Conservation (phyloP, 2,888 invertebrate species). For the Drosophila subsilvestris region DNA sequence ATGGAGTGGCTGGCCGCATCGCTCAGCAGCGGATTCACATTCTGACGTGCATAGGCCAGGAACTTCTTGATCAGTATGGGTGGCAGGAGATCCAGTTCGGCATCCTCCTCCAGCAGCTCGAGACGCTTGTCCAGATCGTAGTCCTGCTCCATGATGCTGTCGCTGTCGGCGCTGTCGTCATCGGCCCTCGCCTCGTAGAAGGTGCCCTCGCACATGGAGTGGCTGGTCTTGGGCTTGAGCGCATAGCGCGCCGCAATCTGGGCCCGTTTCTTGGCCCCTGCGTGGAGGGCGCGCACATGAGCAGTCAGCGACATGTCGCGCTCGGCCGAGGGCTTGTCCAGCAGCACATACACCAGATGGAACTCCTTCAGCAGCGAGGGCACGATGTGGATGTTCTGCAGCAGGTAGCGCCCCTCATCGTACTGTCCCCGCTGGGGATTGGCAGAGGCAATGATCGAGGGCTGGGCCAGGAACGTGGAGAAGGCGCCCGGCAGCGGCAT, state of each 20-base stretch:
- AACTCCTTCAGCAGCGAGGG: slow-evolving; percentile 95
- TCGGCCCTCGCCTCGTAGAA: not conserved
- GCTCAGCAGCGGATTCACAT: slow-evolving; percentile 92
- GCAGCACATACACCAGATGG: slow-evolving; percentile 95
- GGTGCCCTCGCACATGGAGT: slow-evolving; percentile 75
- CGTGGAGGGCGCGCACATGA: slow-evolving; percentile 92
- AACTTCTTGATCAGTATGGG: slow-evolving; percentile 93
- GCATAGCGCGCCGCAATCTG: slow-evolving; percentile 76
- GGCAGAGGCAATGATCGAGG: slow-evolving; percentile 95
- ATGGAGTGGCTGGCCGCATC: slow-evolving; percentile 89
- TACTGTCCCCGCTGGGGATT: slow-evolving; percentile 96
- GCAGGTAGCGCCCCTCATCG: slow-evolving; percentile 92
- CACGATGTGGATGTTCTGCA: slow-evolving; percentile 94
- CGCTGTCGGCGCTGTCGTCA: slow-evolving; percentile 31
- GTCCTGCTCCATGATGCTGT: slow-evolving; percentile 65
- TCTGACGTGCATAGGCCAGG: slow-evolving; percentile 94
- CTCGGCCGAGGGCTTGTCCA: slow-evolving; percentile 91
- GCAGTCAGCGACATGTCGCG: slow-evolving; percentile 79
- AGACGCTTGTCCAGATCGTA: slow-evolving; percentile 83
- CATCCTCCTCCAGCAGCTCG: slow-evolving; percentile 85
- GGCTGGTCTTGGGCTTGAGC: slow-evolving; percentile 82
- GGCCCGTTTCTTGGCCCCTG: slow-evolving; percentile 83
- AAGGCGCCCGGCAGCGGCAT: slow-evolving; percentile 95
- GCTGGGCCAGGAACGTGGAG: slow-evolving; percentile 91
- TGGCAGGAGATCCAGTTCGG: slow-evolving; percentile 89